Evolutionary conservation across 2,113 vertebrate genomes (phyloP).

Genomic region (Tupaia tana): DNA sequence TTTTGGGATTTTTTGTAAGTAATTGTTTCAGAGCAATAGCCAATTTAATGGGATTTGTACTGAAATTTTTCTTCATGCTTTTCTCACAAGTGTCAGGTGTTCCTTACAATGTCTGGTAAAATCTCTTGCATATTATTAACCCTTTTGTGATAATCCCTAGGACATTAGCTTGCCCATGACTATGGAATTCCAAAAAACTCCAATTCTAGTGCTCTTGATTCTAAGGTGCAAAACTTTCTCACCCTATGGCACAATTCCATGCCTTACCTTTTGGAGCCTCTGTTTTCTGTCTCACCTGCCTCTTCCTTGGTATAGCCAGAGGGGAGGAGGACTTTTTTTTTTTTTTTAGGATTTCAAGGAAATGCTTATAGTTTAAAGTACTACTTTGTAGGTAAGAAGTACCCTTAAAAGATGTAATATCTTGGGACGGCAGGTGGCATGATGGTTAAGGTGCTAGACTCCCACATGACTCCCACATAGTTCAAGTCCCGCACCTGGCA

Average conservation of each 20-base stretch:
- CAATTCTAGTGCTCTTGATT: neutral
- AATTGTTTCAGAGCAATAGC: slow-evolving; percentile 1
- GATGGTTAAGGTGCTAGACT: no score
- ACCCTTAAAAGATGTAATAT: neutral
- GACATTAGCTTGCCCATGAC: neutral
- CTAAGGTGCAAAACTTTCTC: neutral
- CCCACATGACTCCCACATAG: no score
- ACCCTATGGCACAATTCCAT: neutral
- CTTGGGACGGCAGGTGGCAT: neutral
- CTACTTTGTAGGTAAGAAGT: neutral
- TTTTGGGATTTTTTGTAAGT: neutral
- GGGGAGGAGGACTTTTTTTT: neutral
- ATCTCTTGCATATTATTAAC: neutral
- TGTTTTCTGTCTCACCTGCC: neutral
- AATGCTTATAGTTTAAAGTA: neutral
- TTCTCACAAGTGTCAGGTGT: neutral
- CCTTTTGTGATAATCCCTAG: neutral
- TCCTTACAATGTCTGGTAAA: neutral
- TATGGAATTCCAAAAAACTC: neutral
- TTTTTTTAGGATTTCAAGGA: neutral
- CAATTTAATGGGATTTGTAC: neutral
- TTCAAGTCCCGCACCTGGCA: no score
- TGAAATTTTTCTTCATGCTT: neutral
- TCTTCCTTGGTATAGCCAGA: neutral
- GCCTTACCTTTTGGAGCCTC: no score